These are phyloP conservation scores for Sipha maydis DNA, from an alignment of 2,888 invertebrate genomes.

Conservation along the genomic window DNA sequence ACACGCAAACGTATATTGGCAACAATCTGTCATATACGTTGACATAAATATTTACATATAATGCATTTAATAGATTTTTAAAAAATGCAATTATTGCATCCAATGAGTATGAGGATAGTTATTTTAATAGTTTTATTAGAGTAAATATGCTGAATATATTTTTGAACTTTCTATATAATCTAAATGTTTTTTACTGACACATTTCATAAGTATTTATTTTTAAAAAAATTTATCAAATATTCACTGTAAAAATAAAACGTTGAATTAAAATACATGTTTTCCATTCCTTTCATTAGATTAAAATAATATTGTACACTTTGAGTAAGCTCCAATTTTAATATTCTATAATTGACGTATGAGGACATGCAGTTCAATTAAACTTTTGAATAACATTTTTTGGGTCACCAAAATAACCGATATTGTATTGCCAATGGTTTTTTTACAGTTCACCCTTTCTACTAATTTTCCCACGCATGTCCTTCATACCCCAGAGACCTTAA, in stretches of 20 bases:
- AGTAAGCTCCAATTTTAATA: too few relatives aligned
- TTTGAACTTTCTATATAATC: too few relatives aligned
- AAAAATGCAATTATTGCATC: background rate
- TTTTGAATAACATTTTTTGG: conserved; percentile 10
- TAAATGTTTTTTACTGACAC: too few relatives aligned
- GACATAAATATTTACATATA: background rate
- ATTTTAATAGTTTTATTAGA: background rate
- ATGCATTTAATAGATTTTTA: background rate
- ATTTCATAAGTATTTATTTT: too few relatives aligned
- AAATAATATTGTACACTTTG: too few relatives aligned
- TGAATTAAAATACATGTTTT: too few relatives aligned
- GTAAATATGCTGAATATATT: background rate
- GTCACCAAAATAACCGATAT: conserved; percentile 47
- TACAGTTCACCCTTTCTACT: background rate
- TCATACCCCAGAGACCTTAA: conserved; percentile 31
- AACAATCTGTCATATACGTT: conserved; percentile 41
- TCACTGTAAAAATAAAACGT: too few relatives aligned
- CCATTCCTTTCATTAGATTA: too few relatives aligned
- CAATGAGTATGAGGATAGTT: too few relatives aligned
- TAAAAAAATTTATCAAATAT: too few relatives aligned
- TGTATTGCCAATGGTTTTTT: conserved; percentile 11
- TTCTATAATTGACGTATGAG: too few relatives aligned
- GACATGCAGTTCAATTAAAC: conserved; percentile 29
- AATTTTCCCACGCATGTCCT: background rate
- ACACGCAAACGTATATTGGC: background rate